Conservation (phyloP, 30 jellyfish, hydroid and myxozoan genomes). For the Cassiopea andromeda region DNA sequence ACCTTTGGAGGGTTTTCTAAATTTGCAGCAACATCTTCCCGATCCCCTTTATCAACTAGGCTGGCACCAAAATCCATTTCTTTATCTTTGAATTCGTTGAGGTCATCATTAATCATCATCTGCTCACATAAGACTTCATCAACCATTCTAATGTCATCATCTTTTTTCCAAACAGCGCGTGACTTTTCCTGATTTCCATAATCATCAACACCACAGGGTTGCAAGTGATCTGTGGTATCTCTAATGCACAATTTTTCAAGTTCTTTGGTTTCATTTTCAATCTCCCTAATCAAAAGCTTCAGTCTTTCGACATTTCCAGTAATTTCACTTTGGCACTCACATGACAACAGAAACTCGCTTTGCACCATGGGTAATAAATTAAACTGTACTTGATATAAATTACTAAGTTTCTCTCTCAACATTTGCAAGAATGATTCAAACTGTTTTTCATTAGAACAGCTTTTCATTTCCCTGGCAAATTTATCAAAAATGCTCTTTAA, state of each 20-base stretch:
- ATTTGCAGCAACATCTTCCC: neutral
- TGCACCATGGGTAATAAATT: neutral
- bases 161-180: neutral
- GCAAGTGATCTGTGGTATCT: neutral
- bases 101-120: neutral
- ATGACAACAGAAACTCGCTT: neutral
- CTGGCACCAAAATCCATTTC: neutral
- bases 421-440: neutral
- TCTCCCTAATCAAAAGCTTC: neutral
- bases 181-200: neutral
- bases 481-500: neutral
- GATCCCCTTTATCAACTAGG: neutral
- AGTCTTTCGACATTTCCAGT: neutral
- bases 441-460: neutral
- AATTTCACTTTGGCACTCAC: neutral
- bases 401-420: neutral
- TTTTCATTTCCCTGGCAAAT: neutral
- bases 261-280: neutral
- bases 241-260: neutral
- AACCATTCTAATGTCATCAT: neutral
- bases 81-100: neutral
- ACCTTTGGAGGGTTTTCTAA: neutral
- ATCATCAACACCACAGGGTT: neutral
- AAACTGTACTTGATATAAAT: neutral
- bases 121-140: neutral